Conservation (phyloP, 2,797 vertebrate species). For the Picus viridis region DNA sequence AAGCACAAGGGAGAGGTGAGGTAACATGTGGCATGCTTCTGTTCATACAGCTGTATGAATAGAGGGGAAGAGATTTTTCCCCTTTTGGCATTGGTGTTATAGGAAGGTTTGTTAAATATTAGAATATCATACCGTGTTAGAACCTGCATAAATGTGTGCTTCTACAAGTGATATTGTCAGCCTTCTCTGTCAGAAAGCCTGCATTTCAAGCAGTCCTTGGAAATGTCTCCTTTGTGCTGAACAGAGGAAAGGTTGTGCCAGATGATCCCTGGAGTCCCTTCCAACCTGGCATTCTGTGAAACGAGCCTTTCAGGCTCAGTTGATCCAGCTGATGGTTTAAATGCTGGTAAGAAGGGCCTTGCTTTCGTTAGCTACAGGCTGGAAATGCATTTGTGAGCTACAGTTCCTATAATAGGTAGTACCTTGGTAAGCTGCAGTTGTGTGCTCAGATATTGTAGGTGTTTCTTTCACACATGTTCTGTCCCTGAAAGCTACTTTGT, state of each 20-base stretch:
- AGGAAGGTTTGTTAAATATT: background rate
- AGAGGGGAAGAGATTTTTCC: background rate
- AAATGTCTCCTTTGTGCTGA: background rate
- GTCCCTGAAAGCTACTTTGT: background rate
- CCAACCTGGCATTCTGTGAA: too few species aligned
- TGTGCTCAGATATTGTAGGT: background rate
- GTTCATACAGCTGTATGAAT: background rate
- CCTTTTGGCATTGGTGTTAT: background rate
- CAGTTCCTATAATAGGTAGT: background rate
- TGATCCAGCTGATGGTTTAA: background rate
- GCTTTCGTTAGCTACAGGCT: background rate
- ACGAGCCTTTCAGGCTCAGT: background rate
- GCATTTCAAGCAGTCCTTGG: background rate
- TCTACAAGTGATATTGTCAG: background rate
- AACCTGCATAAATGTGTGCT: background rate
- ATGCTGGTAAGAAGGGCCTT: background rate
- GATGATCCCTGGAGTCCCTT: too few species aligned
- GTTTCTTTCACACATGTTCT: background rate
- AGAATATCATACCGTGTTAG: background rate
- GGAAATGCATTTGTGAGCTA: background rate
- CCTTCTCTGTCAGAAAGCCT: background rate
- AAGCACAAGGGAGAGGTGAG: background rate
- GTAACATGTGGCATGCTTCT: fast-evolving
- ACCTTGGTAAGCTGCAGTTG: background rate
- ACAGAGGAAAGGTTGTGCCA: background rate